These are phyloP conservation scores for Ectemnius continuus DNA, from an alignment of 2,888 invertebrate genomes.

Conservation along the genomic window DNA sequence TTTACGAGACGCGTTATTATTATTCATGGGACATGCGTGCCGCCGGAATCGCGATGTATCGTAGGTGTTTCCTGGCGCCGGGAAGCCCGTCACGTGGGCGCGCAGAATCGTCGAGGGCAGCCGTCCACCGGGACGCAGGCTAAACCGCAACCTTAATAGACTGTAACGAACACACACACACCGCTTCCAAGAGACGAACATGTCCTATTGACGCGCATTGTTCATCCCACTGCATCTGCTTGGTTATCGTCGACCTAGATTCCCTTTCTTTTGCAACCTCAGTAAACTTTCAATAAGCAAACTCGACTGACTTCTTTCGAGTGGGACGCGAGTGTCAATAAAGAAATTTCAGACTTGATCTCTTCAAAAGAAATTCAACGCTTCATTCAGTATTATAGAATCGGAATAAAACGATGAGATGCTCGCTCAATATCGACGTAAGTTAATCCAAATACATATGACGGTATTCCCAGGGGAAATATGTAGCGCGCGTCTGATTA, in stretches of 20 bases:
- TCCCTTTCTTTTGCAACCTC: no score
- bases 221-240: not conserved
- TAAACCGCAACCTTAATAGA: constrained; percentile 29
- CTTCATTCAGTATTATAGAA: constrained; percentile 11
- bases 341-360: no score
- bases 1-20: constrained; percentile 24
- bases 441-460: constrained; percentile 24
- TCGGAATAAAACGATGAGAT: constrained; percentile 23
- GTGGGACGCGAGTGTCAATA: no score
- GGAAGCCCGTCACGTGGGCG: constrained; percentile 46
- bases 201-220: not conserved
- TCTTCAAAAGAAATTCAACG: not conserved
- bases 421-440: not conserved
- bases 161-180: constrained; percentile 24
- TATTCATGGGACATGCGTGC: constrained; percentile 28
- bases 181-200: not conserved
- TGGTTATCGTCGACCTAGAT: not conserved
- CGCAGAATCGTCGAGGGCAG: constrained; percentile 16
- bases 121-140: constrained; percentile 20
- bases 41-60: constrained; percentile 13
- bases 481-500: constrained; percentile 30
- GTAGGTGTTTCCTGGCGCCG: constrained; percentile 53
- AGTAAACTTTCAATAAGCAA: no score
- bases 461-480: constrained; percentile 47
- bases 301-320: no score